phyloP scores from a whole-genome alignment of 2,888 invertebrate genomes.

The Lycaena phlaeas region DNA sequence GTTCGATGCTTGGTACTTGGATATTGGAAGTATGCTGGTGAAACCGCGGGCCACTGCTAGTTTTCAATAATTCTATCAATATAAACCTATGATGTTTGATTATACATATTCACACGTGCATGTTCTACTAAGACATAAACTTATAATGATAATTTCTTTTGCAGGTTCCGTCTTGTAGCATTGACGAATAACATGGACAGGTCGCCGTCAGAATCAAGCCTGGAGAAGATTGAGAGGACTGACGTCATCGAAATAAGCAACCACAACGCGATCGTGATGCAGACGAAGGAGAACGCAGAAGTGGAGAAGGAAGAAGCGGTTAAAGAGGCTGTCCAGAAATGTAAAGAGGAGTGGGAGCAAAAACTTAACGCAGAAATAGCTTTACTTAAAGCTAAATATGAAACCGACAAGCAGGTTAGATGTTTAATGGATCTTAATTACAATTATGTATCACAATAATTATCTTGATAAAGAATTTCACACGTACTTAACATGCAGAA shows the following conservation, averaged over 20 bases:
- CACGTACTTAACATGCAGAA: too few relatives aligned
- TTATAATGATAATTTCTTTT: too few relatives aligned
- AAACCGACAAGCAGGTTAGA: slow-evolving; percentile 67
- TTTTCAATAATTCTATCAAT: too few relatives aligned
- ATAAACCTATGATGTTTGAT: too few relatives aligned
- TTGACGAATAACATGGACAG: slow-evolving; percentile 80
- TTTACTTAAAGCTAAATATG: slow-evolving; percentile 53
- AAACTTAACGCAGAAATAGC: slow-evolving; percentile 45
- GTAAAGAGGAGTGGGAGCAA: slow-evolving; percentile 74
- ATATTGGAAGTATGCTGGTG: too few relatives aligned
- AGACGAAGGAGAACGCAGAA: slow-evolving; percentile 78
- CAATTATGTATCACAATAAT: background rate
- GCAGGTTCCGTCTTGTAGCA: slow-evolving; percentile 81
- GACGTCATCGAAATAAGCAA: slow-evolving; percentile 76
- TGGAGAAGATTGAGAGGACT: slow-evolving; percentile 82
- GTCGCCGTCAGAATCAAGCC: slow-evolving; percentile 83
- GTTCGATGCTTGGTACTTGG: too few relatives aligned
- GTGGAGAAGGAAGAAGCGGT: slow-evolving; percentile 72
- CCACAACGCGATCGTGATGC: slow-evolving; percentile 78
- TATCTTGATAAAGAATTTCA: background rate
- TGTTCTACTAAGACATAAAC: too few relatives aligned
- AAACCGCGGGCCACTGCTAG: too few relatives aligned
- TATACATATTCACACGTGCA: too few relatives aligned
- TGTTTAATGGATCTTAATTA: background rate
- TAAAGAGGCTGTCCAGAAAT: slow-evolving; percentile 64